Percentiles rank a stretch among this genome's conserved stretches.
phyloP scores from a whole-genome alignment of 2,797 vertebrate genomes.

The Sciaenops ocellatus region DNA sequence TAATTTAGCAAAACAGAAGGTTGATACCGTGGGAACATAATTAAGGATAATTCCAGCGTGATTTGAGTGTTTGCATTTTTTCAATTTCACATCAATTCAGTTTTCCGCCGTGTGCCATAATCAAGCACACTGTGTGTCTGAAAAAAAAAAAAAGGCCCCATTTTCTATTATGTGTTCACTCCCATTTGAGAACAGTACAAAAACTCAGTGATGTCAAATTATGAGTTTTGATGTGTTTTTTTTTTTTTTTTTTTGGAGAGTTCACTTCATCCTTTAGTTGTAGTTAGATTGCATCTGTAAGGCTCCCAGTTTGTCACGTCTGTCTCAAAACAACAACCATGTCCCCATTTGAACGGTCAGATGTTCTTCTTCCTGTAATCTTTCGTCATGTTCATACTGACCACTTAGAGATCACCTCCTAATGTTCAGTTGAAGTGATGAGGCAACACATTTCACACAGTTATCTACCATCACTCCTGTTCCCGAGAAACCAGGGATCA shows the following conservation, averaged over 20 bases:
- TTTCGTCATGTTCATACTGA: neutral
- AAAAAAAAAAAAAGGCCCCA: too few relatives aligned
- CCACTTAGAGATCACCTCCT: neutral
- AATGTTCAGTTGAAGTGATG: neutral
- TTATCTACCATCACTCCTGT: too few relatives aligned
- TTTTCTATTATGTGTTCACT: neutral
- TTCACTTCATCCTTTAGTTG: neutral
- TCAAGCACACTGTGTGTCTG: neutral
- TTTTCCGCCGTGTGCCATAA: neutral
- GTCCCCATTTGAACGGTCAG: neutral
- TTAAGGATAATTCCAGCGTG: conserved; percentile 15
- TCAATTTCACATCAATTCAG: neutral
- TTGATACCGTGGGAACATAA: conserved; percentile 28
- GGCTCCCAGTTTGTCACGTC: neutral
- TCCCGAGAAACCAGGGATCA: too few relatives aligned
- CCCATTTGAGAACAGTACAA: neutral
- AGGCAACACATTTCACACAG: neutral
- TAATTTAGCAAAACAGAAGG: conserved; percentile 40
- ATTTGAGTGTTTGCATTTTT: conserved; percentile 12
- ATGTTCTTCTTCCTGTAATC: neutral
- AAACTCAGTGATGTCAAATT: neutral
- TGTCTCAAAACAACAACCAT: neutral
- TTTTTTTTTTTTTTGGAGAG: neutral
- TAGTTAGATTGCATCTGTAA: neutral
- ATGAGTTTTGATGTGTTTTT: neutral